Percentiles rank a stretch among this genome's conserved stretches.
These are phyloP conservation scores for Pocillopora meandrina DNA, from an alignment of 92 coral and sea anemone species.

Conservation along the genomic window DNA sequence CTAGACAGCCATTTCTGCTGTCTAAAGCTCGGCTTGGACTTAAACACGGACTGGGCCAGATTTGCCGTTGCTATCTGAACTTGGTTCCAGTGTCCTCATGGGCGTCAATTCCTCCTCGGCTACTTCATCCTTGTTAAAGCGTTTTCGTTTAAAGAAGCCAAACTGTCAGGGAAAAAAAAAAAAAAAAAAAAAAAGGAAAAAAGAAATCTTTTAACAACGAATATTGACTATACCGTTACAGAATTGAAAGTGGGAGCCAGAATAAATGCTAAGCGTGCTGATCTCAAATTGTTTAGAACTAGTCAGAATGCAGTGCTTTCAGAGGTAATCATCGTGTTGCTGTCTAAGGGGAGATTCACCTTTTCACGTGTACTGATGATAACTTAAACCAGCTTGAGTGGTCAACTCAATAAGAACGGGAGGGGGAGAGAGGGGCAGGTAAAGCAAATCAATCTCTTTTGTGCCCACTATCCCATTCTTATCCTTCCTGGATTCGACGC, in stretches of 20 bases:
- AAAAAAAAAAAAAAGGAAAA: not conserved
- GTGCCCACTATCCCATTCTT: no score
- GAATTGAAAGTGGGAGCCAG: not conserved
- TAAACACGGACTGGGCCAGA: not conserved
- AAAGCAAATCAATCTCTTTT: no score
- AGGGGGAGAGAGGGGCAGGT: not conserved
- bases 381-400: no score
- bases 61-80: not conserved
- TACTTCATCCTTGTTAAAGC: conserved; percentile 4
- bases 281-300: no score
- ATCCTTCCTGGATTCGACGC: no score
- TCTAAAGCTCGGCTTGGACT: not conserved
- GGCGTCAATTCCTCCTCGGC: conserved; percentile 31
- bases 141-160: conserved; percentile 93
- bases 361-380: no score
- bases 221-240: not conserved
- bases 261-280: no score
- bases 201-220: no score
- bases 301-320: no score
- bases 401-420: not conserved
- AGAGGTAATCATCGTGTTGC: no score
- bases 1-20: not conserved
- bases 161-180: conserved; percentile 37
- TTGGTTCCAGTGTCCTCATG: not conserved
- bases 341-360: no score